Base-by-base conservation (phyloP, 2,888 invertebrate genomes). In the Hirtodrosophila trivittata region DNA sequence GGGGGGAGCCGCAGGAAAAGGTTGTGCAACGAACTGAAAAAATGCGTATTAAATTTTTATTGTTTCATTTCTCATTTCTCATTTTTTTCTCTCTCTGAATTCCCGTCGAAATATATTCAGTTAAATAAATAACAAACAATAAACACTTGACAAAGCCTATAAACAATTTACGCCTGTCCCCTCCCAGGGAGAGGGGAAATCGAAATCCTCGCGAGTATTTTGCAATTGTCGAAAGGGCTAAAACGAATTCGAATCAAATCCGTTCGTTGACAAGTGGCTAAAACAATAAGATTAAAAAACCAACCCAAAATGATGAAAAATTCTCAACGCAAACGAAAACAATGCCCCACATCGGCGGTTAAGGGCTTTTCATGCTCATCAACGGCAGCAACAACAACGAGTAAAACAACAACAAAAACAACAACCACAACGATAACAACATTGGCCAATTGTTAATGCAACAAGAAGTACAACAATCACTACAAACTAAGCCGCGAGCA, bases 271-370 rank as follows among this genome's bases (percentile, higher is more conserved):
- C 74, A 77, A 83, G 77, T 83, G 78, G 56, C 80, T 67, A 66
- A 80, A 82, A 82, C 68, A 78, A 85, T 81, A 78, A 82, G 65
- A 78, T 82, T 77, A 84, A 83, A 71, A 59, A 57, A 33, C 50
- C 38, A 49, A 57, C 38, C 50, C 38, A 49, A 56, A 51, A 45
- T 9, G 13, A 26, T 32, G 21, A 5, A 45, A 64, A 66, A 63
- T 51, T 41, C 30, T 26, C 37, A 41, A 21, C 7, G 45, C 35
- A n/a, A 9, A 14, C 28, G 8, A 49, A 43, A 63, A 56, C 16
- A 55, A 37, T 16, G 12, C n/a, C 49, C 43, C 57, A 60, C 43
- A 59, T 42, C 43, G 37, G 21, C 12, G 21, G n/a, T 35, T 1
- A 13, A 47, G 41, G 18, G 37, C 28, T 51, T 26, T 33, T 28